Evolutionary conservation across 2,113 vertebrate species (phyloP), one percentile per base, ranked within the genome.

Genomic region (Oceanites oceanicus): DNA sequence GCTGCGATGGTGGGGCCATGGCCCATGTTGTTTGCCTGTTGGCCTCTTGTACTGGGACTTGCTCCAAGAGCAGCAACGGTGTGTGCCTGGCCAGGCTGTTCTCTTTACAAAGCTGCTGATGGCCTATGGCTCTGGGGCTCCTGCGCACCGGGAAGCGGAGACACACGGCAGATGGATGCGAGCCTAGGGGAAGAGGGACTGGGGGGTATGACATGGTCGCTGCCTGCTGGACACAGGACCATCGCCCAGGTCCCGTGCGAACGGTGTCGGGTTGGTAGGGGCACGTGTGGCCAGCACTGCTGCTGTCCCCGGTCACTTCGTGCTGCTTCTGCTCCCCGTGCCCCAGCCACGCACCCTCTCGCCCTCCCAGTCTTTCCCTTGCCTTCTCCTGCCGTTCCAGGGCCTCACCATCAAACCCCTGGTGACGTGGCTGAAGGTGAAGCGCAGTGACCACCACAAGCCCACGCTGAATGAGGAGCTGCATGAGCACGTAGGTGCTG

Each of bases 381-480:
- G 88, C 97, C 84, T 88, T 92, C 73, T 96, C 87, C 96, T 95
- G 62, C 58, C 18, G 1, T 96, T 80, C 62, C 93, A 99, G 99
- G 99, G 99, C 93, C 98, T 99, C 97, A 99, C 99, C 96, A 99
- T 99, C 98, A 99, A 99, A 93, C 99, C 99, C 17, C 97, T 99
- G 78, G 99, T 99, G 56, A 99, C 99, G 2, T 99, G 99, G 99
- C 98, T 99, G 93, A 99, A 99, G 97, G 99, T 99, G 92, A 99
- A 99, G 92, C 99, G 99, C 40, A 98, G 99, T 38, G 99, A 99
- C 68, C 99, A 98, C 97, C 98, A 99, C 96, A 99, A 99, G 91
- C 99, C 99, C 27, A 99, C 99, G 5, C 98, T 99, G 97, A 99
- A 99, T 0, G 99, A 99, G 98, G 99, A 99, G 97, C 99, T 99